phyloP scores from a whole-genome alignment of 1,140 invertebrate genomes.

The Penaeus chinensis region DNA sequence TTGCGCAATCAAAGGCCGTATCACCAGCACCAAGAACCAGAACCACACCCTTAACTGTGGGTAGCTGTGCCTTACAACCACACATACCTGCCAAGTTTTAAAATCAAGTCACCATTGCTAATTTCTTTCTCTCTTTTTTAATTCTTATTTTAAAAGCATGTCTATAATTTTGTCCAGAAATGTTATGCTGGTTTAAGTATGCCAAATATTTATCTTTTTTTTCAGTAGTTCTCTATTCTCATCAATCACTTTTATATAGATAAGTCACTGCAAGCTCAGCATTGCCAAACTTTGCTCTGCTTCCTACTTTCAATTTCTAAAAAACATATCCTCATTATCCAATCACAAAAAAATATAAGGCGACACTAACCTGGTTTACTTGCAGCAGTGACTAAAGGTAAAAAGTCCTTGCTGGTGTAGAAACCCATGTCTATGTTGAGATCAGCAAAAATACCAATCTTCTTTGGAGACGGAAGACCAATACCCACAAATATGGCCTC shows the following conservation, averaged over 20 bases:
- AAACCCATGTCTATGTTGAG: conserved; percentile 86
- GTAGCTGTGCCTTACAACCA: conserved; percentile 80
- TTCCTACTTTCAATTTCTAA: neutral
- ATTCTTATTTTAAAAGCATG: neutral
- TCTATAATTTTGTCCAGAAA: neutral
- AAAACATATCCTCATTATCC: too few relatives aligned
- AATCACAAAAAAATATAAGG: neutral
- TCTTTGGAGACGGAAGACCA: conserved; percentile 91
- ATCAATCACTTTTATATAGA: too few relatives aligned
- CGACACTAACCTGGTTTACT: conserved; percentile 83
- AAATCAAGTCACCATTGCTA: neutral
- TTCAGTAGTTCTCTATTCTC: too few relatives aligned
- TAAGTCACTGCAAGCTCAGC: neutral
- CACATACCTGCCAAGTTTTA: conserved; percentile 77
- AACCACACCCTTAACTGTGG: conserved; percentile 85
- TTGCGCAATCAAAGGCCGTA: conserved; percentile 99
- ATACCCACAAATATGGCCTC: conserved; percentile 93
- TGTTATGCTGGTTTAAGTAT: neutral
- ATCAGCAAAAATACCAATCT: conserved; percentile 82
- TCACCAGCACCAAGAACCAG: conserved; percentile 96
- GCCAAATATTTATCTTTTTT: too few relatives aligned
- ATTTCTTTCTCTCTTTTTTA: neutral
- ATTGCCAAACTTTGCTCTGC: neutral
- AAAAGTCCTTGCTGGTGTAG: conserved; percentile 94
- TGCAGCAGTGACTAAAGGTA: conserved; percentile 86